phyloP scores from a whole-genome alignment of 2,888 invertebrate genomes.

The Synergus gifuensis region DNA sequence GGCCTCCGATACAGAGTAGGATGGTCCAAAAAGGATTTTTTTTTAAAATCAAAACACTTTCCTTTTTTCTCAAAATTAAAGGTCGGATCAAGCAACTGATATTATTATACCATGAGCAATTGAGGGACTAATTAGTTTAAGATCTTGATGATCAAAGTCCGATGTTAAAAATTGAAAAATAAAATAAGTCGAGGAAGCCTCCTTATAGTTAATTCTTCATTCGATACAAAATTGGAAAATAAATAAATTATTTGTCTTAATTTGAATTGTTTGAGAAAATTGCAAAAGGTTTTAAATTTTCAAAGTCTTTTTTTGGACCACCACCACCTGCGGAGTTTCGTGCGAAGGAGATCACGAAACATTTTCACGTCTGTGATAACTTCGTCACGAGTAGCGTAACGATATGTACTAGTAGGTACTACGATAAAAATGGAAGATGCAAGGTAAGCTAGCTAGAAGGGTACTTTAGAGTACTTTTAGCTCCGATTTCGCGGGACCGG shows the following conservation, averaged over 20 bases:
- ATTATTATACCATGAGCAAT: too few relatives aligned
- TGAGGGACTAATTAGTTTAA: too few relatives aligned
- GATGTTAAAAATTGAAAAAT: too few relatives aligned
- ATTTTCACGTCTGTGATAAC: conserved; percentile 62
- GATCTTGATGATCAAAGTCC: too few relatives aligned
- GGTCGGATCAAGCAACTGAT: not conserved
- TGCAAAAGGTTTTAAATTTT: not conserved
- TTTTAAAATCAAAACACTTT: not conserved
- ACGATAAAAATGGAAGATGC: conserved; percentile 43
- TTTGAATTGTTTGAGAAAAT: not conserved
- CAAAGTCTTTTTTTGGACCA: not conserved
- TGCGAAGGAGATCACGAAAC: conserved; percentile 44
- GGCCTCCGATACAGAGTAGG: not conserved
- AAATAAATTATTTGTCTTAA: not conserved
- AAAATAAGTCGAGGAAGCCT: too few relatives aligned
- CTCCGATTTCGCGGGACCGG: conserved; percentile 40
- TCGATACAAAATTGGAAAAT: too few relatives aligned
- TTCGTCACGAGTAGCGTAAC: conserved; percentile 59
- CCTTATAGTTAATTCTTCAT: too few relatives aligned
- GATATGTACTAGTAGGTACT: conserved; percentile 50
- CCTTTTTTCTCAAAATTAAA: conserved; percentile 16
- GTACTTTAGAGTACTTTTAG: conserved; percentile 46
- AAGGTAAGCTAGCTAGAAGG: conserved; percentile 21
- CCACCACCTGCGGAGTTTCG: conserved; percentile 6
- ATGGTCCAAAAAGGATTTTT: not conserved